Conservation (phyloP, 2,113 vertebrate species). For the Lucifuga dentata region DNA sequence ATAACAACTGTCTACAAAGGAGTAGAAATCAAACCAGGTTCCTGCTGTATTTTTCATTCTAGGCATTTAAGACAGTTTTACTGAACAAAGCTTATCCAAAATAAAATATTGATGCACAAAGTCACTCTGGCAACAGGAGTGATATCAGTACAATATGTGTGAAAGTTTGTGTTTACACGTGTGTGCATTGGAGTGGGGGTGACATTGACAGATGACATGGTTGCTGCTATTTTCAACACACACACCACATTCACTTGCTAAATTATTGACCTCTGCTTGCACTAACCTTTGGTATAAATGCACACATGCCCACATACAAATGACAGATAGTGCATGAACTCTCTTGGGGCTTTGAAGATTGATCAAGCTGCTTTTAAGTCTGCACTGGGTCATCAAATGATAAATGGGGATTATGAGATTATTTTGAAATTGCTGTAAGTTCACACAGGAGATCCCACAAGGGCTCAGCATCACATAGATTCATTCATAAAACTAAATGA, state of each 20-base stretch:
- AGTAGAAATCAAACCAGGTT: conserved; percentile 36
- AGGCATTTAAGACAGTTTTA: conserved; percentile 25
- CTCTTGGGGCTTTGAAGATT: conserved; percentile 52
- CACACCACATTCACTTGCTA: not conserved
- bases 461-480: conserved; percentile 42
- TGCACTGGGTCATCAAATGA: conserved; percentile 40
- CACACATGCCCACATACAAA: conserved; percentile 43
- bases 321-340: conserved; percentile 29
- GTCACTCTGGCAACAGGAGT: too few species aligned
- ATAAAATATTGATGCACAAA: too few species aligned
- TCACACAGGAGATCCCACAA: conserved; percentile 42
- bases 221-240: conserved; percentile 28
- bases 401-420: conserved; percentile 47
- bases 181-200: not conserved
- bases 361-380: conserved; percentile 40
- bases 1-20: conserved; percentile 39
- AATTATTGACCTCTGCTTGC: conserved; percentile 43
- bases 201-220: conserved; percentile 49
- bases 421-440: conserved; percentile 35
- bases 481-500: conserved; percentile 33
- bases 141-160: conserved; percentile 5
- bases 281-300: conserved; percentile 46
- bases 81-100: conserved; percentile 10
- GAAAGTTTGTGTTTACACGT: conserved; percentile 12
- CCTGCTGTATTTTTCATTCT: conserved; percentile 30